Conservation (phyloP, 2,888 invertebrate species). For the Euspilapteryx auroguttella region DNA sequence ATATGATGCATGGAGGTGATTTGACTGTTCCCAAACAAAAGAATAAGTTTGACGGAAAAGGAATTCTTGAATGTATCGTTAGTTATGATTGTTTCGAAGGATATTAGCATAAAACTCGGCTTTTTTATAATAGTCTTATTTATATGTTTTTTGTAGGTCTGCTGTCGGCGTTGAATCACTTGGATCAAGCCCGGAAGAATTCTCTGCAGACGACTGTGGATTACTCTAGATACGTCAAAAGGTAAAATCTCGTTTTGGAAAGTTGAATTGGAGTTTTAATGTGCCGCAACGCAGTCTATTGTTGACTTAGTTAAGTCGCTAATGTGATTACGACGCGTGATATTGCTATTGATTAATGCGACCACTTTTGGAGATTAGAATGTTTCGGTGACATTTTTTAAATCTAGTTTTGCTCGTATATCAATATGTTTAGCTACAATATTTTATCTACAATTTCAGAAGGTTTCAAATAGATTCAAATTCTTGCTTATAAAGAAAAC, state of each 20-base stretch:
- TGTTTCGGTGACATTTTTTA: too few relatives aligned
- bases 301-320: too few relatives aligned
- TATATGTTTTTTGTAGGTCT: conserved; percentile 28
- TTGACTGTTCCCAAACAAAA: conserved; percentile 54
- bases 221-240: conserved; percentile 87
- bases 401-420: too few relatives aligned
- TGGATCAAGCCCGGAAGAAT: conserved; percentile 54
- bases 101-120: conserved; percentile 45
- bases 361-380: too few relatives aligned
- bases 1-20: conserved; percentile 53
- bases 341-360: too few relatives aligned
- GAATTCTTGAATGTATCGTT: conserved; percentile 40
- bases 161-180: conserved; percentile 48
- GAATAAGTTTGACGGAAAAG: conserved; percentile 48
- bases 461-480: too few relatives aligned
- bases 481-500: too few relatives aligned
- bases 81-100: conserved; percentile 35
- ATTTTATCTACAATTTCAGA: too few relatives aligned
- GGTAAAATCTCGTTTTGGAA: conserved; percentile 29
- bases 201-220: conserved; percentile 73
- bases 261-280: too few relatives aligned
- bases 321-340: too few relatives aligned
- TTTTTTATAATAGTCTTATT: conserved; percentile 2
- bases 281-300: too few relatives aligned
- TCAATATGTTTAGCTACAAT: too few relatives aligned